Conservation (phyloP, 1,140 invertebrate species). For the Trachelipus rathkii region DNA sequence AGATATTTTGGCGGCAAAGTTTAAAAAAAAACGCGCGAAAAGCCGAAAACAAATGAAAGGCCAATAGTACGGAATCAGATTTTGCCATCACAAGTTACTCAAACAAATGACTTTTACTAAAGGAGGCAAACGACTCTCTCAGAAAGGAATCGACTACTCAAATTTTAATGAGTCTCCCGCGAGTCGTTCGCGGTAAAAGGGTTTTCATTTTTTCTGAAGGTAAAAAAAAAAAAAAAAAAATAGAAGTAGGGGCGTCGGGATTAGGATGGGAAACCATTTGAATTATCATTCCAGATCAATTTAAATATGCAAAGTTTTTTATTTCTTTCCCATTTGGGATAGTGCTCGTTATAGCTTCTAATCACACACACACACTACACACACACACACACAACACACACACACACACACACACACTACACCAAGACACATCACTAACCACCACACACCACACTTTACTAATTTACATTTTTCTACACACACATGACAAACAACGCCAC, state of each 20-base stretch:
- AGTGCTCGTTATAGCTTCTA: no score
- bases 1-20: no score
- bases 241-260: background rate
- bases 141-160: constrained; percentile 4
- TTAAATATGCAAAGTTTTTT: background rate
- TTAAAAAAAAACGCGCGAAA: no score
- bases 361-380: no score
- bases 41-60: background rate
- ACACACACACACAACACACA: no score
- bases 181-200: constrained; percentile 4
- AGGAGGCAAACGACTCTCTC: background rate
- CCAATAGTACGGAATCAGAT: background rate
- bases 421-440: no score
- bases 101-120: background rate
- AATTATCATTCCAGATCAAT: constrained; percentile 2
- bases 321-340: no score
- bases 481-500: no score
- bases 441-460: no score
- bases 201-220: background rate
- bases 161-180: constrained; percentile 1
- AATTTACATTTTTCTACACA: no score
- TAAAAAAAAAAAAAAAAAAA: background rate
- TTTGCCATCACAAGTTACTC: constrained; percentile 3
- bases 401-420: no score
- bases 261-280: background rate